Evolutionary conservation across 2,888 invertebrate species (phyloP).

Genomic region (Cephonodes hylas): DNA sequence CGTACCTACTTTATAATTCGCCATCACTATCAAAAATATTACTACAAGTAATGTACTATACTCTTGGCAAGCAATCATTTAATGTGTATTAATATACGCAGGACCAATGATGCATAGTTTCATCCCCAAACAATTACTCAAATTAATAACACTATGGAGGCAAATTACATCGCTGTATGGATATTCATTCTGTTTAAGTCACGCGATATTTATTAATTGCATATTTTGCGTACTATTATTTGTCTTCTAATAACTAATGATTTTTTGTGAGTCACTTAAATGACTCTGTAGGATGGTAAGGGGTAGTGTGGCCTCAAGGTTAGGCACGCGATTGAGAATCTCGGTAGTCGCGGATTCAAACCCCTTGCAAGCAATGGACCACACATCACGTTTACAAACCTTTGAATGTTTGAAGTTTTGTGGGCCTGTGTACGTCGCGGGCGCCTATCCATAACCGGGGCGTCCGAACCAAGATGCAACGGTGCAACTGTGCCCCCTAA

Average conservation of each 20-base stretch:
- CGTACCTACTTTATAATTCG: too few relatives aligned
- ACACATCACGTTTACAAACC: too few relatives aligned
- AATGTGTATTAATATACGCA: not conserved
- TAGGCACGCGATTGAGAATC: too few relatives aligned
- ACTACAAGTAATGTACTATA: not conserved
- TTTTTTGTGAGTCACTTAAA: not conserved
- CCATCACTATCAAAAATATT: too few relatives aligned
- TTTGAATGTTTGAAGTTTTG: too few relatives aligned
- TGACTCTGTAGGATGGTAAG: not conserved
- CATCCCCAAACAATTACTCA: constrained; percentile 1
- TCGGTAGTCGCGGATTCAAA: too few relatives aligned
- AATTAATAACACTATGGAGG: not conserved
- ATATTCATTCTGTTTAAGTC: not conserved
- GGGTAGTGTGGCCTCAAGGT: not conserved
- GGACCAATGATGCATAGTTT: not conserved
- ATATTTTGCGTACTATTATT: constrained; percentile 11
- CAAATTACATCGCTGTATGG: not conserved
- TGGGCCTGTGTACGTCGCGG: too few relatives aligned
- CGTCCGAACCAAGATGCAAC: too few relatives aligned
- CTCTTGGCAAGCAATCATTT: not conserved
- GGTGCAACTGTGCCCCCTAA: too few relatives aligned
- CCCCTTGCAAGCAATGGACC: too few relatives aligned
- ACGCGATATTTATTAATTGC: constrained; percentile 3
- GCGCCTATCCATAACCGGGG: too few relatives aligned
- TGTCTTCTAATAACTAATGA: not conserved